phyloP scores from a whole-genome alignment of 2,888 invertebrate species.

The Pasiphila rectangulata region DNA sequence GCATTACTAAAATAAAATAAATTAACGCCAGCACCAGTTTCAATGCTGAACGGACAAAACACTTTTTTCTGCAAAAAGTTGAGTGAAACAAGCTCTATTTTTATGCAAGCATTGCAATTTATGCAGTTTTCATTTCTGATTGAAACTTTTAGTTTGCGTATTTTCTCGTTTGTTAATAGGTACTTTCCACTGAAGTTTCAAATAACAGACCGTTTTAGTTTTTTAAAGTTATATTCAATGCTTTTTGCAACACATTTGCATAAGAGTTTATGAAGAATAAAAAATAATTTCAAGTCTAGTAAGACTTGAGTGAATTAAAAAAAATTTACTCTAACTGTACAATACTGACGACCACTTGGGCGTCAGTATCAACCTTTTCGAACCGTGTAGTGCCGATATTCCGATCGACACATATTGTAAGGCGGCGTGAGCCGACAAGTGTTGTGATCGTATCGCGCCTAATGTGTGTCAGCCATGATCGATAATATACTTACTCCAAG shows the following conservation, averaged over 20 bases:
- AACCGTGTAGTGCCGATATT: too few relatives aligned
- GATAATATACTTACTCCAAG: constrained; percentile 36
- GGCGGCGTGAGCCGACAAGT: constrained; percentile 52
- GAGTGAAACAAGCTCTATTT: constrained; percentile 9
- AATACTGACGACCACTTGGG: background rate
- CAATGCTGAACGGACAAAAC: constrained; percentile 28
- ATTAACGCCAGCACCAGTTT: constrained; percentile 35
- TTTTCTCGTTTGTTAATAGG: background rate
- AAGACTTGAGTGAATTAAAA: too few relatives aligned
- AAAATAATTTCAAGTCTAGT: too few relatives aligned
- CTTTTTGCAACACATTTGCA: too few relatives aligned
- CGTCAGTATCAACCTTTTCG: background rate
- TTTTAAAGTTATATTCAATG: background rate
- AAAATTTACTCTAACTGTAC: too few relatives aligned
- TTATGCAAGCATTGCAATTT: constrained; percentile 11
- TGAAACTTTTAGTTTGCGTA: background rate
- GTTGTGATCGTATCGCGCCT: constrained; percentile 65
- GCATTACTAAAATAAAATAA: constrained; percentile 42
- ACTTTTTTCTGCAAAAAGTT: constrained; percentile 23
- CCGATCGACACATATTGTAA: constrained; percentile 49
- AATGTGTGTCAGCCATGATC: constrained; percentile 61
- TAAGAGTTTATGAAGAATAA: too few relatives aligned
- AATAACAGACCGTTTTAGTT: background rate
- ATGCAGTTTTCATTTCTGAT: constrained; percentile 3
- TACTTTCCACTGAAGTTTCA: background rate